phyloP scores from a whole-genome alignment of 2,888 invertebrate genomes.

The Morpho achilles region DNA sequence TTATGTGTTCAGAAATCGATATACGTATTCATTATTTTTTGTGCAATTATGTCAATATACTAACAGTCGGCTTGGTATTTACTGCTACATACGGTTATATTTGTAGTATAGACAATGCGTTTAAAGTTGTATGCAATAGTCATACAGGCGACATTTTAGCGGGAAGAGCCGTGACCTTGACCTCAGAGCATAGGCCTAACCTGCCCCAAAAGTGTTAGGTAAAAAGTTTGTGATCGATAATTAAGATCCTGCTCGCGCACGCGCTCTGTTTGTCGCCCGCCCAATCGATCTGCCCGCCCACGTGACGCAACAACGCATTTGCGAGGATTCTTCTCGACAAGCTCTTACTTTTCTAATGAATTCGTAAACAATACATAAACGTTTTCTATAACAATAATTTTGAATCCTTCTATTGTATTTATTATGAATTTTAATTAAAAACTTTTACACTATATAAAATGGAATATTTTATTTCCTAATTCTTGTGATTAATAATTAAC shows the following conservation, averaged over 20 bases:
- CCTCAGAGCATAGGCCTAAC: slow-evolving; percentile 77
- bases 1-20: no score
- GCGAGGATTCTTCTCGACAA: slow-evolving; percentile 71
- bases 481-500: no score
- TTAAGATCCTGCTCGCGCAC: slow-evolving; percentile 61
- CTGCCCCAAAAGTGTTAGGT: slow-evolving; percentile 76
- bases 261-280: slow-evolving; percentile 54
- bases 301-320: slow-evolving; percentile 73
- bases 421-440: no score
- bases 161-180: slow-evolving; percentile 72
- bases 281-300: slow-evolving; percentile 72
- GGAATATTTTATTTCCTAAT: no score
- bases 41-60: no score
- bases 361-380: slow-evolving; percentile 15
- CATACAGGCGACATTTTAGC: slow-evolving; percentile 36
- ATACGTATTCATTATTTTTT: no score
- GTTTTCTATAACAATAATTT: slow-evolving; percentile 8
- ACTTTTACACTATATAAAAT: no score
- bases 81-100: no score
- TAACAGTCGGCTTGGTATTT: no score
- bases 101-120: no score
- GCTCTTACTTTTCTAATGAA: slow-evolving; percentile 28
- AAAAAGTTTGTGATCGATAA: slow-evolving; percentile 72
- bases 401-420: not conserved
- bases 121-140: not conserved